These are phyloP conservation scores for Netelia inedita DNA, from an alignment of 2,888 invertebrate genomes.

Conservation along the genomic window DNA sequence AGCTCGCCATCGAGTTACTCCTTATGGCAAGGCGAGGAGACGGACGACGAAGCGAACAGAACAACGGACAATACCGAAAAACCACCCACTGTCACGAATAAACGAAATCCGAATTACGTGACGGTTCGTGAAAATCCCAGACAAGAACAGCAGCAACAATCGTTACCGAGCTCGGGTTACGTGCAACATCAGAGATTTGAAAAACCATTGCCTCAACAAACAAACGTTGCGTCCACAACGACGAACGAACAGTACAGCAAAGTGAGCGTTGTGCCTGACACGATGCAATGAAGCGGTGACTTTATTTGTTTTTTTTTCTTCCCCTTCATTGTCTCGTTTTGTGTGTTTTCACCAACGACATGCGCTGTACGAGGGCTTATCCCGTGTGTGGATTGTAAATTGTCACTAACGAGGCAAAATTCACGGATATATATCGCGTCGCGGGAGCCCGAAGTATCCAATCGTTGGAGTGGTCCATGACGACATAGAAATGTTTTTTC, in stretches of 20 bases:
- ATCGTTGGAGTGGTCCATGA: constrained; percentile 60
- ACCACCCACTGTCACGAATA: constrained; percentile 13
- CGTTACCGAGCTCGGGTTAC: constrained; percentile 69
- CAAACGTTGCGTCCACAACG: constrained; percentile 37
- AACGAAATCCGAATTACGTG: constrained; percentile 77
- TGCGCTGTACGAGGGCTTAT: constrained; percentile 8
- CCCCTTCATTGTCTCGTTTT: constrained; percentile 5
- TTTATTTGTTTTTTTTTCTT: constrained; percentile 31
- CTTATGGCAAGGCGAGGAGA: constrained; percentile 70
- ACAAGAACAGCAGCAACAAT: constrained; percentile 67
- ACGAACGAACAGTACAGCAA: constrained; percentile 82
- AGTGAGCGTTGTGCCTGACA: constrained; percentile 80
- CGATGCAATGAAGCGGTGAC: constrained; percentile 75
- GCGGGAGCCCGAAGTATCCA: constrained; percentile 12
- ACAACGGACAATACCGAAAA: constrained; percentile 42
- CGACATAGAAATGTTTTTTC: constrained; percentile 51
- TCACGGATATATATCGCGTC: constrained; percentile 8
- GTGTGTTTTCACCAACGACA: constrained; percentile 28
- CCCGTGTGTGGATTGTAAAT: constrained; percentile 58
- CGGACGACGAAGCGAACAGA: constrained; percentile 63
- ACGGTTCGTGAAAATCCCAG: constrained; percentile 76
- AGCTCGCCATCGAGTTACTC: constrained; percentile 64
- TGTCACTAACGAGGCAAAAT: constrained; percentile 28
- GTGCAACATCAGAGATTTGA: constrained; percentile 76
- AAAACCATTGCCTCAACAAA: constrained; percentile 69